Conservation (phyloP, 2,797 vertebrate species). For the Chelon labrosus region DNA sequence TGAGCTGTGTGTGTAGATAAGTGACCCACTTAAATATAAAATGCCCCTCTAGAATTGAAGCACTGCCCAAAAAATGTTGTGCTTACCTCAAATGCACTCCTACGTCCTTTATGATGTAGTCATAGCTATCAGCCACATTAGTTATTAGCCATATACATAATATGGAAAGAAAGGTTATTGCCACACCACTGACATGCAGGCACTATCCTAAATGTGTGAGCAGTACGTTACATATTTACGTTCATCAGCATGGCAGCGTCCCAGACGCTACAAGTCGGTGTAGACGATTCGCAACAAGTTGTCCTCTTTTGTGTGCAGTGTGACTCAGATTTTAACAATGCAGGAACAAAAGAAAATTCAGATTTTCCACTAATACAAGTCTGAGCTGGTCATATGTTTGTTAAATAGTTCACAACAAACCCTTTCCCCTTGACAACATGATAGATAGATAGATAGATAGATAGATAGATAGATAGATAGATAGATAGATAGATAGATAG, state of each 20-base stretch:
- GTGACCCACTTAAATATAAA: slow-evolving; percentile 31
- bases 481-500: no score
- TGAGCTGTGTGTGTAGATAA: not conserved
- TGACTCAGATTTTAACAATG: not conserved
- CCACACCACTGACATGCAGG: not conserved
- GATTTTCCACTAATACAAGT: not conserved
- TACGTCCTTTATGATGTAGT: no score
- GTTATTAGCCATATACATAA: not conserved
- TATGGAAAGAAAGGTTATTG: not conserved
- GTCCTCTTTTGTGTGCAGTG: not conserved
- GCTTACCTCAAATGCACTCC: no score
- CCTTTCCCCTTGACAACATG: no score
- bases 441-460: no score
- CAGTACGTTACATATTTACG: not conserved
- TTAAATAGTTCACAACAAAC: not conserved
- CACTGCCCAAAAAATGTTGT: not conserved
- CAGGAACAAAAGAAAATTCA: not conserved
- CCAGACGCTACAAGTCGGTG: not conserved
- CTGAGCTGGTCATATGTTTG: not conserved
- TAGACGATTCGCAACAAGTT: not conserved
- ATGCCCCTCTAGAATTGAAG: slow-evolving; percentile 8
- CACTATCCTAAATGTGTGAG: not conserved
- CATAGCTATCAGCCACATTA: no score
- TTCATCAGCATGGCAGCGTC: not conserved
- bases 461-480: no score